These are phyloP conservation scores for Lottia scabra DNA, from an alignment of 2,888 invertebrate genomes.

Conservation along the genomic window DNA sequence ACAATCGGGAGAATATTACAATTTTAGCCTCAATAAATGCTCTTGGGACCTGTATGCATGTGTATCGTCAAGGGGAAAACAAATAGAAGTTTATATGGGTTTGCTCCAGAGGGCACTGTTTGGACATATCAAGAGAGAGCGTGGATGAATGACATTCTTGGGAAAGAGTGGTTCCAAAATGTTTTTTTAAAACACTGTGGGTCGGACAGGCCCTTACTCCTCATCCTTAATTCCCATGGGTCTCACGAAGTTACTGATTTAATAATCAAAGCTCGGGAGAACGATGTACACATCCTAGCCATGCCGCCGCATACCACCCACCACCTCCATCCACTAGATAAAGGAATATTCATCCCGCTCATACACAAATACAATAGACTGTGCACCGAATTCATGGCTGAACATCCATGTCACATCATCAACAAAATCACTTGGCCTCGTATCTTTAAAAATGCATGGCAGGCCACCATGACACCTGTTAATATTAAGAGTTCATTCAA, in stretches of 20 bases:
- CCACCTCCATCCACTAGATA: constrained; percentile 7
- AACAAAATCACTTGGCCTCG: constrained; percentile 17
- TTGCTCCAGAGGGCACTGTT: neutral
- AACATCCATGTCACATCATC: neutral
- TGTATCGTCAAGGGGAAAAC: constrained; percentile 9
- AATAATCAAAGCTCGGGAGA: neutral
- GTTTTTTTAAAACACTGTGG: neutral
- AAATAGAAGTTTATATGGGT: neutral
- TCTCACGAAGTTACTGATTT: constrained; percentile 6
- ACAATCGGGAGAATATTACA: constrained; percentile 11
- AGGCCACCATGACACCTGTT: constrained; percentile 11
- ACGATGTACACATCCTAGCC: constrained; percentile 9
- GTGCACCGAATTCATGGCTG: constrained; percentile 14
- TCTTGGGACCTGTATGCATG: neutral
- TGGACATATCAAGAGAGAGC: too few relatives aligned
- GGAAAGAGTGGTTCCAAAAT: neutral
- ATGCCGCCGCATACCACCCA: constrained; percentile 14
- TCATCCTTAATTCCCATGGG: neutral
- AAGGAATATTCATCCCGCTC: constrained; percentile 18
- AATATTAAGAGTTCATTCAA: constrained; percentile 29
- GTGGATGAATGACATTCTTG: too few relatives aligned
- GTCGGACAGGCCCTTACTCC: neutral
- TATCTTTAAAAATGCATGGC: constrained; percentile 28
- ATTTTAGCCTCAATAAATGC: constrained; percentile 8
- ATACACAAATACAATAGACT: constrained; percentile 9